Conservation (phyloP, 2,113 vertebrate genomes). For the Poicephalus meyeri region DNA sequence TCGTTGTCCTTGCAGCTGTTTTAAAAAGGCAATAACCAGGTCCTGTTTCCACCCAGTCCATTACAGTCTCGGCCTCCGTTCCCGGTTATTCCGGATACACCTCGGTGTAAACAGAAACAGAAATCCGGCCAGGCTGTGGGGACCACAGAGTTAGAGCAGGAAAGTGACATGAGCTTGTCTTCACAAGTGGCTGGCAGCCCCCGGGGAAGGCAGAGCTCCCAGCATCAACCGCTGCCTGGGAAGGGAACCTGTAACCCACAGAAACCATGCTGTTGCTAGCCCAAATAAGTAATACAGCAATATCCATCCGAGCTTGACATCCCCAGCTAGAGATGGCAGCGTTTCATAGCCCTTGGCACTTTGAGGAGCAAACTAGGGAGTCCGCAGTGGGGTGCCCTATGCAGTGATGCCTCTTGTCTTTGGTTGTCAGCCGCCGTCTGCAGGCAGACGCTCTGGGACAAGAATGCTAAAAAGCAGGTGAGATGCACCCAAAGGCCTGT, state of each 20-base stretch:
- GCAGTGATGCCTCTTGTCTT: background rate
- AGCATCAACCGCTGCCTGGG: background rate
- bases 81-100: background rate
- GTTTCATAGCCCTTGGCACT: background rate
- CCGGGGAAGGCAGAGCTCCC: background rate
- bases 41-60: background rate
- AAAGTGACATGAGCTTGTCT: background rate
- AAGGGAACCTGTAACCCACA: background rate
- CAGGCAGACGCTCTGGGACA: background rate
- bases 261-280: background rate
- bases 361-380: background rate
- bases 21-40: background rate
- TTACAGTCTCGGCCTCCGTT: background rate
- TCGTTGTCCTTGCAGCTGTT: background rate
- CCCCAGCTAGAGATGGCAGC: background rate
- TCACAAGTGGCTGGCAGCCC: background rate
- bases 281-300: background rate
- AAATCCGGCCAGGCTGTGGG: background rate
- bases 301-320: fast-evolving
- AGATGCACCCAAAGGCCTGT: background rate
- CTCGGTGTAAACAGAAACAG: background rate
- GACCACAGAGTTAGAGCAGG: background rate
- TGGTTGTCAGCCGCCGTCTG: background rate
- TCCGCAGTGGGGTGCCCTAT: fast-evolving
- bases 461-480: background rate